Conservation (phyloP, 2,797 vertebrate genomes). For the Coregonus sp. region DNA sequence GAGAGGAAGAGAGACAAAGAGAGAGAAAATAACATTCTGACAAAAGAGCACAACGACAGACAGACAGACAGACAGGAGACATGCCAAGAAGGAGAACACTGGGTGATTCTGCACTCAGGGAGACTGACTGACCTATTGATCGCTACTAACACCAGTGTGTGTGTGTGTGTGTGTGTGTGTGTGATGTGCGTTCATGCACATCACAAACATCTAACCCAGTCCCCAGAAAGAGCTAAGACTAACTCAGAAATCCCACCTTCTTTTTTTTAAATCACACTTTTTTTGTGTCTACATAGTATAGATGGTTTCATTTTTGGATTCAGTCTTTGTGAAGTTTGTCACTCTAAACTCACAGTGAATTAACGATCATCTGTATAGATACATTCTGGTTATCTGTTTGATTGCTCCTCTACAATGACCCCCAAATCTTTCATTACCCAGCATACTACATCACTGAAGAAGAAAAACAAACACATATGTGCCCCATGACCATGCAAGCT, state of each 20-base stretch:
- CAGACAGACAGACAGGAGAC: slow-evolving; percentile 12
- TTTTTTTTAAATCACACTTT: background rate
- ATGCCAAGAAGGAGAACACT: slow-evolving; percentile 29
- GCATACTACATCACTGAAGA: background rate
- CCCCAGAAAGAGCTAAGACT: slow-evolving; percentile 15
- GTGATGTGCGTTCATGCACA: no score
- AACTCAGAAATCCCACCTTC: background rate
- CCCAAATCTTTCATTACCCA: background rate
- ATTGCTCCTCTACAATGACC: background rate
- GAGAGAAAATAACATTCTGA: background rate
- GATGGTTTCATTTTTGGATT: background rate
- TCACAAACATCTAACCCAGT: background rate
- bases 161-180: no score
- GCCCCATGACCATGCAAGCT: background rate
- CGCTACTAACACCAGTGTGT: no score
- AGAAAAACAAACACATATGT: background rate
- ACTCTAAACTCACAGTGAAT: background rate
- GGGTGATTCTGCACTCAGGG: slow-evolving; percentile 23
- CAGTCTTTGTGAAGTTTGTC: background rate
- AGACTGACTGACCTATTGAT: background rate
- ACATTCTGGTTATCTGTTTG: background rate
- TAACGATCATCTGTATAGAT: background rate
- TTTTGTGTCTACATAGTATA: background rate
- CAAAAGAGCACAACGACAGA: background rate
- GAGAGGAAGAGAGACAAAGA: background rate